Evolutionary conservation across 2,113 vertebrate genomes (phyloP).

Genomic region (Brachyhypopomus gauderio): DNA sequence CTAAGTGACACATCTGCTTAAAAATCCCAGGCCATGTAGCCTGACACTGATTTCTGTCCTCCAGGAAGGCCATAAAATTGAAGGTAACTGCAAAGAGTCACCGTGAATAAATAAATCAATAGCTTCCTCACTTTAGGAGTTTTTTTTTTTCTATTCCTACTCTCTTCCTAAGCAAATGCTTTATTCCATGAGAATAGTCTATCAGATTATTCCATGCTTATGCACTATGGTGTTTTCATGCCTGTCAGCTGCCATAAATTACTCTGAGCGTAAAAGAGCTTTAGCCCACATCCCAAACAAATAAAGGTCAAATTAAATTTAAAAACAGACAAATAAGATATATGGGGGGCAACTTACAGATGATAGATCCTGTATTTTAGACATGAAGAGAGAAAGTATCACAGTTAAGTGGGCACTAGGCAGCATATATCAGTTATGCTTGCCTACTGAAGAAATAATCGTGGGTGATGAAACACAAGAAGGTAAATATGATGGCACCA

Average conservation of each 20-base stretch:
- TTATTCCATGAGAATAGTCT: constrained; percentile 19
- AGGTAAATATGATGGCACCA: neutral
- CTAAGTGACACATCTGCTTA: constrained; percentile 24
- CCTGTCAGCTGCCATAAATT: neutral
- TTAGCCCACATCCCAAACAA: neutral
- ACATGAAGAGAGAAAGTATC: neutral
- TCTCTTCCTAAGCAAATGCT: constrained; percentile 1
- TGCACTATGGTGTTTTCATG: constrained; percentile 22
- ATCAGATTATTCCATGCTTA: constrained; percentile 15
- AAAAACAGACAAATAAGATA: neutral
- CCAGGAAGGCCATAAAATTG: neutral
- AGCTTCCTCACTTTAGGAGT: neutral
- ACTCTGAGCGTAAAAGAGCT: neutral
- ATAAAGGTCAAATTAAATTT: neutral
- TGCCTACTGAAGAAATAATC: neutral
- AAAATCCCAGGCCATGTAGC: constrained; percentile 23
- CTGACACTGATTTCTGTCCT: constrained; percentile 12
- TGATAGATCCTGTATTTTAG: neutral
- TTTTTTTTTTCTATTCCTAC: neutral
- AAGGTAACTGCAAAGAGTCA: constrained; percentile 27
- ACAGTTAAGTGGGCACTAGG: neutral
- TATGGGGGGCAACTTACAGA: neutral
- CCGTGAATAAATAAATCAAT: constrained; percentile 16
- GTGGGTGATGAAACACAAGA: no score
- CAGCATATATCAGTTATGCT: neutral